Conservation (phyloP, 2,888 invertebrate species). For the Drosophila prolongata region DNA sequence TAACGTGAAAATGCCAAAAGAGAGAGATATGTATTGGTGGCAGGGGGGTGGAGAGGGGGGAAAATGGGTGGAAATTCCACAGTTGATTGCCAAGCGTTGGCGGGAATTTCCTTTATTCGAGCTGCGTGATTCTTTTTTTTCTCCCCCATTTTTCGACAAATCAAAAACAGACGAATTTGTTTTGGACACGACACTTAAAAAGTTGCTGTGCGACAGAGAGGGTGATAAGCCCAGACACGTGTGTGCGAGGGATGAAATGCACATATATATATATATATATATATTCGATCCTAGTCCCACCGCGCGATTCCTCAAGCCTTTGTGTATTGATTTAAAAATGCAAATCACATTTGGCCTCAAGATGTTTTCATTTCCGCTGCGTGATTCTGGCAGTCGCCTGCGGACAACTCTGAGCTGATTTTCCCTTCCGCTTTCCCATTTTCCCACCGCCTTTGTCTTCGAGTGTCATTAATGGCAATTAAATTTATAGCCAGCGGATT, state of each 20-base stretch:
- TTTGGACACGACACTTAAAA: conserved; percentile 83
- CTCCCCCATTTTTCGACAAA: conserved; percentile 81
- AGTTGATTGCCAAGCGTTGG: conserved; percentile 57
- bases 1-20: conserved; percentile 73
- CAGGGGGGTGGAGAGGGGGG: background rate
- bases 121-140: conserved; percentile 32
- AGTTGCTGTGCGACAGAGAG: conserved; percentile 60
- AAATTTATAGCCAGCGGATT: conserved; percentile 72
- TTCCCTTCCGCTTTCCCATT: conserved; percentile 18
- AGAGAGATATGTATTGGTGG: background rate
- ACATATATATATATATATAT: background rate
- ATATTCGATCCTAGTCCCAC: conserved; percentile 29
- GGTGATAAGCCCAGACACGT: conserved; percentile 56
- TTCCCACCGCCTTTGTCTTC: conserved; percentile 25
- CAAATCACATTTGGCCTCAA: conserved; percentile 78
- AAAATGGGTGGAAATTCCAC: conserved; percentile 37
- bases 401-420: conserved; percentile 11
- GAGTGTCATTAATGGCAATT: conserved; percentile 76
- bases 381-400: conserved; percentile 57
- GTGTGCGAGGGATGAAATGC: conserved; percentile 54
- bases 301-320: conserved; percentile 46
- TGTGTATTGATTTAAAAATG: conserved; percentile 76
- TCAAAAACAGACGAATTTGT: conserved; percentile 84
- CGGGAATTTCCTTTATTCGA: conserved; percentile 48
- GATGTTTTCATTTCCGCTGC: conserved; percentile 72